These are phyloP conservation scores for Podocnemis expansa DNA, from an alignment of 2,113 vertebrate species.

Conservation along the genomic window DNA sequence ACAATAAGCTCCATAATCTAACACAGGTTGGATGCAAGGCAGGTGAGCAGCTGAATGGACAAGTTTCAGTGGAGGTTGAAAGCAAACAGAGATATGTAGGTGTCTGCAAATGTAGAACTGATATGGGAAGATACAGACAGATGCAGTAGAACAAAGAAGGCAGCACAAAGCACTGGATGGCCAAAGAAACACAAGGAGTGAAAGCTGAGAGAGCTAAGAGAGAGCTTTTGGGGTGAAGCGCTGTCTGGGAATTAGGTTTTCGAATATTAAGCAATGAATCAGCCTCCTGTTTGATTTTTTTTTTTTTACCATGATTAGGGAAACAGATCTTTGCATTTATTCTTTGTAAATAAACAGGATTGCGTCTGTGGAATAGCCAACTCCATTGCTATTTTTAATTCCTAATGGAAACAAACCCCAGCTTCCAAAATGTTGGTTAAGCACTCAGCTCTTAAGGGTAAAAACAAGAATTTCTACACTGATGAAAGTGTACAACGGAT, in stretches of 20 bases:
- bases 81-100: neutral
- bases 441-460: neutral
- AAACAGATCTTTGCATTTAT: rapidly evolving
- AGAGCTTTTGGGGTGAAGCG: too few relatives aligned
- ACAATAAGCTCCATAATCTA: neutral
- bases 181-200: too few relatives aligned
- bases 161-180: too few relatives aligned
- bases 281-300: neutral
- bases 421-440: neutral
- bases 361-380: rapidly evolving
- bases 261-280: neutral
- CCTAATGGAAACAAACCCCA: neutral
- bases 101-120: too few relatives aligned
- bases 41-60: neutral
- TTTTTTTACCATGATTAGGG: neutral
- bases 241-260: neutral
- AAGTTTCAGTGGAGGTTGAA: neutral
- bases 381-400: rapidly evolving
- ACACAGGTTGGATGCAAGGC: neutral
- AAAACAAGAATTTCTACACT: neutral
- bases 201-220: too few relatives aligned
- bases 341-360: neutral
- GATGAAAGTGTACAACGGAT: neutral
- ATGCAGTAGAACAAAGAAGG: too few relatives aligned
- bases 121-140: too few relatives aligned